Evolutionary conservation across 2,797 vertebrate species (phyloP).

Genomic region (Ateles fusciceps): DNA sequence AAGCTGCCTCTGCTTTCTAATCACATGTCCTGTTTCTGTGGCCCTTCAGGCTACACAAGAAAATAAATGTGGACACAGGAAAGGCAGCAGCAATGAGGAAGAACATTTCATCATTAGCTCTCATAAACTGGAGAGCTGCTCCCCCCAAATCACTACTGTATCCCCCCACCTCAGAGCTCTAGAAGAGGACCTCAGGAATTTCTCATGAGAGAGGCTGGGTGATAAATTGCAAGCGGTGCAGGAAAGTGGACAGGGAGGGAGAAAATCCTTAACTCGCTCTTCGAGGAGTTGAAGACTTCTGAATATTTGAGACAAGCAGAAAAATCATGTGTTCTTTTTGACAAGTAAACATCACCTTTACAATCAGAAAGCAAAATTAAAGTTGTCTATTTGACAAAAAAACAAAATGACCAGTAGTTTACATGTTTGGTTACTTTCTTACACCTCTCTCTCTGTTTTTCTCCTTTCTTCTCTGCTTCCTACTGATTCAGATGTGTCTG

Average conservation of each 20-base stretch:
- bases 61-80: not conserved
- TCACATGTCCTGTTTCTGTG: not conserved
- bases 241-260: not conserved
- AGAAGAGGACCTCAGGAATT: not conserved
- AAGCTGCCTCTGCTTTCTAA: not conserved
- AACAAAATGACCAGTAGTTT: not conserved
- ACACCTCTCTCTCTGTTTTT: slow-evolving; percentile 73
- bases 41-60: not conserved
- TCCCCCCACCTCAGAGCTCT: not conserved
- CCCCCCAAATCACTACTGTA: not conserved
- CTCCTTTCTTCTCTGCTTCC: slow-evolving; percentile 79
- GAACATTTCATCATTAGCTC: not conserved
- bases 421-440: slow-evolving; percentile 61
- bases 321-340: not conserved
- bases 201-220: not conserved
- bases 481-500: slow-evolving; percentile 85
- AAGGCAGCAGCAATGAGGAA: not conserved
- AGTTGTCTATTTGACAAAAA: not conserved
- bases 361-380: not conserved
- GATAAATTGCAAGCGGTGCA: not conserved
- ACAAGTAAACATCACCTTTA: not conserved
- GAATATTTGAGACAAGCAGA: not conserved
- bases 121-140: not conserved
- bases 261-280: not conserved
- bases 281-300: not conserved